Evolutionary conservation across 2,797 vertebrate genomes (phyloP).

Genomic region (Danio albolineatus): DNA sequence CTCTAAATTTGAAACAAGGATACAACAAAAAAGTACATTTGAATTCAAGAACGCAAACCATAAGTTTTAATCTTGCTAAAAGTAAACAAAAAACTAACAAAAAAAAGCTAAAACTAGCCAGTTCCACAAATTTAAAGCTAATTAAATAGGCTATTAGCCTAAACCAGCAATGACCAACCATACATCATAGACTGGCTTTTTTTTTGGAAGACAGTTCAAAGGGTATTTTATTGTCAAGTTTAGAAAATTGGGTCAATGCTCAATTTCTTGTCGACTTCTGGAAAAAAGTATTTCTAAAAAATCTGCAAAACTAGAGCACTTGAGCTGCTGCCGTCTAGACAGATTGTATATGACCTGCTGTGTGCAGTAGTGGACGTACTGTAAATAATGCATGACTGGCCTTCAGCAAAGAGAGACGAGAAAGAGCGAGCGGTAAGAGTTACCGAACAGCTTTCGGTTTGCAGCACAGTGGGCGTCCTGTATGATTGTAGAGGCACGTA

Average conservation of each 20-base stretch:
- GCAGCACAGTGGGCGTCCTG: constrained; percentile 21
- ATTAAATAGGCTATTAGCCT: too few relatives aligned
- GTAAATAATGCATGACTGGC: constrained; percentile 38
- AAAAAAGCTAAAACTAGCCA: too few relatives aligned
- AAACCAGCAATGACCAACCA: too few relatives aligned
- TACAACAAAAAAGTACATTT: too few relatives aligned
- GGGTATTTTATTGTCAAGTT: not conserved
- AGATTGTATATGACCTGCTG: constrained; percentile 8
- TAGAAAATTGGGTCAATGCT: not conserved
- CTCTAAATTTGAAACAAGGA: too few relatives aligned
- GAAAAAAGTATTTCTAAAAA: constrained; percentile 1
- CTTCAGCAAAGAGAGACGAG: constrained; percentile 8
- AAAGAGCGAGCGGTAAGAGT: constrained; percentile 32
- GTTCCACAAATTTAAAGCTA: too few relatives aligned
- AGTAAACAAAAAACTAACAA: too few relatives aligned
- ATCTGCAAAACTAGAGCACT: not conserved
- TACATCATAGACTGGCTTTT: too few relatives aligned
- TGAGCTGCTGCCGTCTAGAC: not conserved
- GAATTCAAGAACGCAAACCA: too few relatives aligned
- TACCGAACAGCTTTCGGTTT: constrained; percentile 46
- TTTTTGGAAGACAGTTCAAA: too few relatives aligned
- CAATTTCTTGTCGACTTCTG: not conserved
- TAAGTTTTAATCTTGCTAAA: too few relatives aligned
- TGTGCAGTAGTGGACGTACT: constrained; percentile 12
- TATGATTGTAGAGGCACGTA: constrained; percentile 49